phyloP scores from a whole-genome alignment of 2,113 vertebrate genomes.

The Pangasianodon hypophthalmus region DNA sequence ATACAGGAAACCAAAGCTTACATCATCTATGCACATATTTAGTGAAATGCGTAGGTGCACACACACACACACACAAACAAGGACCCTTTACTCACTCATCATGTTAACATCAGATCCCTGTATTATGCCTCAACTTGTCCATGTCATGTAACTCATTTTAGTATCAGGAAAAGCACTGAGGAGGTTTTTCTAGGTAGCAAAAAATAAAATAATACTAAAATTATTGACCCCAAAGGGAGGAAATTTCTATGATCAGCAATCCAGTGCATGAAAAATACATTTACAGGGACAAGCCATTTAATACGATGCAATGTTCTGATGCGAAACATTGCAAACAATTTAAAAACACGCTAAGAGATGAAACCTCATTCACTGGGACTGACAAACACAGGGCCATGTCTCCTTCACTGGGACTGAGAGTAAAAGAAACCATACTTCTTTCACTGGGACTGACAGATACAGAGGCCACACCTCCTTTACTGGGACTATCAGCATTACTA shows the following conservation, averaged over 20 bases:
- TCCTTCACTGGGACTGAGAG: background rate
- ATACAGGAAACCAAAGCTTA: conserved; percentile 5
- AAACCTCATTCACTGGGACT: background rate
- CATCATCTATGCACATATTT: conserved; percentile 4
- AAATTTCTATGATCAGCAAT: background rate
- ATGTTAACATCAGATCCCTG: background rate
- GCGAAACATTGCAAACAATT: background rate
- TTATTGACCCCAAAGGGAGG: background rate
- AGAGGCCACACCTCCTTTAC: background rate
- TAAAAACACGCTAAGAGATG: background rate
- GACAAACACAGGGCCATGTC: background rate
- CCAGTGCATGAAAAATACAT: background rate
- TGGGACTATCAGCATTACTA: background rate
- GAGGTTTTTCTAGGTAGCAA: background rate
- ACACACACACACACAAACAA: background rate
- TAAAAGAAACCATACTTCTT: background rate
- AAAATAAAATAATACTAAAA: background rate
- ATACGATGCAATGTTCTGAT: background rate
- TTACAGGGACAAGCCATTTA: background rate
- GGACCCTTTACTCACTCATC: background rate
- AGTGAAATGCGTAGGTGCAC: background rate
- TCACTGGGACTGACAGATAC: background rate
- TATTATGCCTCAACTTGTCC: background rate
- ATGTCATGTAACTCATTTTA: background rate
- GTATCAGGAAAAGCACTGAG: background rate